Conservation (phyloP, 2,888 invertebrate species). For the Bombylius discolor region DNA sequence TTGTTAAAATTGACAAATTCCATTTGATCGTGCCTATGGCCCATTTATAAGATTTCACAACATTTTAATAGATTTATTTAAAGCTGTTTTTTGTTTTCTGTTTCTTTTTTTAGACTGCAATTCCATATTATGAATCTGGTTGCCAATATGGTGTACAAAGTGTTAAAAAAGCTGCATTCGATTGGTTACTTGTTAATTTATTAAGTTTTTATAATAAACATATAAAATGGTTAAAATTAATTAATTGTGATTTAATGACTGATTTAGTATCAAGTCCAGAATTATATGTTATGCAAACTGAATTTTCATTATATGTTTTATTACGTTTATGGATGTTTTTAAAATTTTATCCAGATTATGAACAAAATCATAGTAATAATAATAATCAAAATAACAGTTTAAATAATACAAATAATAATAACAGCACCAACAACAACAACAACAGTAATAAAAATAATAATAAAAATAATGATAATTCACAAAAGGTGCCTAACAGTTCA, state of each 20-base stretch:
- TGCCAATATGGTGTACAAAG: conserved; percentile 51
- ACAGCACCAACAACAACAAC: neutral
- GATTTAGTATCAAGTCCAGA: conserved; percentile 48
- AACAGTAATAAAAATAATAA: neutral
- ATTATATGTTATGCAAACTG: conserved; percentile 63
- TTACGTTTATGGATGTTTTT: conserved; percentile 56
- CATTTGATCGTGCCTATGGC: no score
- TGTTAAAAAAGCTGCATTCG: conserved; percentile 48
- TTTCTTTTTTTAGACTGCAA: conserved; percentile 43
- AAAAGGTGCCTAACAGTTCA: neutral
- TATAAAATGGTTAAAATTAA: conserved; percentile 44
- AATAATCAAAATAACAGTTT: neutral
- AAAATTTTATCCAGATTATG: conserved; percentile 38
- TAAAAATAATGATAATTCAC: neutral
- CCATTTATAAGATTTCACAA: no score
- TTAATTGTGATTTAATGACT: conserved; percentile 53
- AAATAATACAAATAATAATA: neutral
- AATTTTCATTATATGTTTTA: conserved; percentile 60
- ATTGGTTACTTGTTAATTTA: conserved; percentile 58
- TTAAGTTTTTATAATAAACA: conserved; percentile 46
- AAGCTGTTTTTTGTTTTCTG: neutral
- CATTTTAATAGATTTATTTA: neutral
- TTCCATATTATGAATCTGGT: conserved; percentile 54
- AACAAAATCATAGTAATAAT: conserved; percentile 26
- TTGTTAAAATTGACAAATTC: no score